A percentile compares a stretch with the other conserved stretches of the same genome.
Evolutionary conservation across 1,140 invertebrate species (phyloP).

Genomic region (Dryas iulia): DNA sequence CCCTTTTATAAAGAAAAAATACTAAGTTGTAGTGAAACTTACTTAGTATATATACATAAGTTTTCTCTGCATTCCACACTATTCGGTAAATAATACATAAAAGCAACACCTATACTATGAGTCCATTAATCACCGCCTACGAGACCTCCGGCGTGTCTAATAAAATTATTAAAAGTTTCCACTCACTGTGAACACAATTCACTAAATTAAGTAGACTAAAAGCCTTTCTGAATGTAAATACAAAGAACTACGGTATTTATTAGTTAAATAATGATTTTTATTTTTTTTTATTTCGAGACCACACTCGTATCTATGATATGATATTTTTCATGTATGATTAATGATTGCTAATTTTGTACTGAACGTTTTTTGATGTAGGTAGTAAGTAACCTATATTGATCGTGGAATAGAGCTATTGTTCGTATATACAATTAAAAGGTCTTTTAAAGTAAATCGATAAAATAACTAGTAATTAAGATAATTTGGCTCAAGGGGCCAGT

Average conservation of each 20-base stretch:
- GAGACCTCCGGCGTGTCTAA: constrained; percentile 30
- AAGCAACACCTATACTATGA: constrained; percentile 15
- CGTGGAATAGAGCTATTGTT: neutral
- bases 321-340: neutral
- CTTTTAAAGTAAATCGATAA: no score
- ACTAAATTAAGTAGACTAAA: constrained; percentile 11
- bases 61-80: neutral
- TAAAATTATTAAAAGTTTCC: constrained; percentile 38
- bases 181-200: constrained; percentile 17
- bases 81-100: neutral
- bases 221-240: neutral
- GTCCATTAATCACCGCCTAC: constrained; percentile 39
- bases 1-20: no score
- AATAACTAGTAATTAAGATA: no score
- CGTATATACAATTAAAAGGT: neutral
- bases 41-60: no score
- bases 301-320: neutral
- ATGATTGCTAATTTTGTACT: neutral
- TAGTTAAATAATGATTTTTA: constrained; percentile 4
- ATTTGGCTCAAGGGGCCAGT: no score
- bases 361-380: neutral
- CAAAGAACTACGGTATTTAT: neutral
- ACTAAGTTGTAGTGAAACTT: no score
- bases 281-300: neutral
- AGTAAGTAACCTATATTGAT: neutral